Evolutionary conservation across 2,113 vertebrate genomes (phyloP).

Genomic region (Entosphenus tridentatus): DNA sequence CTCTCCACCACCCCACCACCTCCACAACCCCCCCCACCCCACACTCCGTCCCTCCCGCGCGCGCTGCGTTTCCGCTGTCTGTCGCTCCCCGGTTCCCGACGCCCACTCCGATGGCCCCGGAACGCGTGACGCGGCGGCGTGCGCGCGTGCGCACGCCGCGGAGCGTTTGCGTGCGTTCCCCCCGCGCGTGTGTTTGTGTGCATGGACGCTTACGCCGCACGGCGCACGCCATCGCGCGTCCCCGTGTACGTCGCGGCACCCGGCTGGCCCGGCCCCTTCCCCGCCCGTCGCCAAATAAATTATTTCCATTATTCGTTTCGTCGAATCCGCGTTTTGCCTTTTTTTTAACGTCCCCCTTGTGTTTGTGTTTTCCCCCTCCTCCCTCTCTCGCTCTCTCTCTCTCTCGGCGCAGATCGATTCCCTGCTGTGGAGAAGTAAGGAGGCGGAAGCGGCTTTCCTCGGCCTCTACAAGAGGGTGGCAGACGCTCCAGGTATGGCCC

Average conservation of each 20-base stretch:
- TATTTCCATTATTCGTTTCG: background rate
- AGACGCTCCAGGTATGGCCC: slow-evolving; percentile 65
- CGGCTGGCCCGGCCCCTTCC: too few relatives aligned
- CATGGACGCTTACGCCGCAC: too few relatives aligned
- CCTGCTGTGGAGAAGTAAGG: slow-evolving; percentile 42
- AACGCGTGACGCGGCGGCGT: too few relatives aligned
- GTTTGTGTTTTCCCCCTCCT: slow-evolving; percentile 1
- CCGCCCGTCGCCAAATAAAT: too few relatives aligned
- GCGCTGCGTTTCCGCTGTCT: background rate
- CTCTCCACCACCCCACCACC: background rate
- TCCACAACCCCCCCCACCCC: background rate
- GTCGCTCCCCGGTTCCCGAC: background rate
- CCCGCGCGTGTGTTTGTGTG: too few relatives aligned
- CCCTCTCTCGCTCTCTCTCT: background rate
- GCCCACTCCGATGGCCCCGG: background rate
- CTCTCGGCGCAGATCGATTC: slow-evolving; percentile 2
- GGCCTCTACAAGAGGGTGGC: slow-evolving; percentile 84
- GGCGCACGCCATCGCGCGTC: too few relatives aligned
- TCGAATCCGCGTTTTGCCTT: background rate
- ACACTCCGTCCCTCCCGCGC: background rate
- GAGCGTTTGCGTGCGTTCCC: too few relatives aligned
- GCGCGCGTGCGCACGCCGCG: too few relatives aligned
- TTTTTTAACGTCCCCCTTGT: background rate
- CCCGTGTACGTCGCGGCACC: too few relatives aligned
- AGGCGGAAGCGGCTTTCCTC: slow-evolving; percentile 83